Percentiles rank a stretch among this genome's conserved stretches.
Conservation (phyloP, 2,797 vertebrate genomes). For the Scolopax bukidnonensis region DNA sequence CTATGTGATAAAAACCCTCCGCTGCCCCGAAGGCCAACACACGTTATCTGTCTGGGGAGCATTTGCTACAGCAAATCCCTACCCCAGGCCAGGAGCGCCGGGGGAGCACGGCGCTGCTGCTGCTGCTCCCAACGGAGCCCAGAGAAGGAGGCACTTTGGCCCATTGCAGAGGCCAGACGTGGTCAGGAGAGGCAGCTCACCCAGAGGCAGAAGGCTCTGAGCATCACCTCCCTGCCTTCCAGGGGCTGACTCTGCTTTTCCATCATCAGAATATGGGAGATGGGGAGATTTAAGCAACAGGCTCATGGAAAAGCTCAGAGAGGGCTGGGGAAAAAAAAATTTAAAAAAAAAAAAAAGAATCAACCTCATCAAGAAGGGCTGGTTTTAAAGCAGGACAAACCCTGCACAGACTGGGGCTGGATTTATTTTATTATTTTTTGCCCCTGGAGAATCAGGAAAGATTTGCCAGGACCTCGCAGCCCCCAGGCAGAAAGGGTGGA, state of each 20-base stretch:
- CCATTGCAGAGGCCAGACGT: not conserved
- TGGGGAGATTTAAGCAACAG: not conserved
- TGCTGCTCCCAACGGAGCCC: rapidly evolving
- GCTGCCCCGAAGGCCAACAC: not conserved
- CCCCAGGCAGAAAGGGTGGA: not conserved
- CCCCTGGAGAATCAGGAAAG: not conserved
- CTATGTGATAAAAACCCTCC: not conserved
- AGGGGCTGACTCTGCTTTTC: not conserved
- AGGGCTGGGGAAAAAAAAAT: not conserved
- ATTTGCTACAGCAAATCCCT: not conserved
- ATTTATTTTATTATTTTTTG: too few species aligned
- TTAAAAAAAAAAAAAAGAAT: rapidly evolving
- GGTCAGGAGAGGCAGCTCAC: not conserved
- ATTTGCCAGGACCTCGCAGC: not conserved
- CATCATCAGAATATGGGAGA: rapidly evolving
- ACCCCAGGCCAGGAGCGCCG: not conserved
- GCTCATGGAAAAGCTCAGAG: not conserved
- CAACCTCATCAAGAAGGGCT: not conserved
- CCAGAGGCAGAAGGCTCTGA: not conserved
- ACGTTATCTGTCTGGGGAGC: not conserved
- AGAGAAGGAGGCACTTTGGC: not conserved
- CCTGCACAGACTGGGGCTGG: rapidly evolving
- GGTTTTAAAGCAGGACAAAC: not conserved
- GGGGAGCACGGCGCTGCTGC: not conserved
- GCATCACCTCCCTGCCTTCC: not conserved